Evolutionary conservation across 2,113 vertebrate genomes (phyloP), one percentile per base, ranked within the genome.

Genomic region (Camelus dromedarius): DNA sequence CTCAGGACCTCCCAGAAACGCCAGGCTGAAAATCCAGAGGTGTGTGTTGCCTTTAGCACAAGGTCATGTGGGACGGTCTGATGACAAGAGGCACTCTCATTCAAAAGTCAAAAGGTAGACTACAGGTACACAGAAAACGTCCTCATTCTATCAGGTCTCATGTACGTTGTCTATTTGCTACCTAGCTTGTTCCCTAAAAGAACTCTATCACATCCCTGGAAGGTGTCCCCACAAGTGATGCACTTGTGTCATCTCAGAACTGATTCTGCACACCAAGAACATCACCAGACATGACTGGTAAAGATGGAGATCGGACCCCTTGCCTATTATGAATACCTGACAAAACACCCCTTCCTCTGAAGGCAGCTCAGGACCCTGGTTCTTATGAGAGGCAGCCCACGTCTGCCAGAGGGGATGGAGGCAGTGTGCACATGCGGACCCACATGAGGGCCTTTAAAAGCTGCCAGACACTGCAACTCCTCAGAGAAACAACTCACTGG

Each of bases 371-470:
- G 7, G 19, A 54, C 20, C 8, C n/a, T 28, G 30, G 28, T 58
- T 26, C 42, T 19, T 11, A 58, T 13, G 67, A 54, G 13, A 91
- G 15, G 50, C 8, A 95, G 77, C 22, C 15, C 22, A n/a, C 15
- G 14, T 6, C 8, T 50, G 8, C 79, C 8, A n/a, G 22, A 82
- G 13, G 20, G 8, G 22, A 87, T 3, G 32, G 16, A 28, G 77
- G 6, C 4, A 46, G 19, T 0, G 19, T 24, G 32, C 30, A 50
- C 5, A 11, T 1, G 2, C 13, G 8, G 46, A 42, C 3, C 12
- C 77, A 94, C 0, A 8, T 1, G 7, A 89, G 30, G 54, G 87
- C n/a, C 82, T n/a, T 35, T 14, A 89, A 54, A 2, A n/a, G 46
- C 14, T 56, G 62, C 48, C 28, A 60, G 52, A 58, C 3, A 4